These are phyloP conservation scores for Dromococcyx pavoninus DNA, from an alignment of 2,797 vertebrate genomes.

Conservation along the genomic window DNA sequence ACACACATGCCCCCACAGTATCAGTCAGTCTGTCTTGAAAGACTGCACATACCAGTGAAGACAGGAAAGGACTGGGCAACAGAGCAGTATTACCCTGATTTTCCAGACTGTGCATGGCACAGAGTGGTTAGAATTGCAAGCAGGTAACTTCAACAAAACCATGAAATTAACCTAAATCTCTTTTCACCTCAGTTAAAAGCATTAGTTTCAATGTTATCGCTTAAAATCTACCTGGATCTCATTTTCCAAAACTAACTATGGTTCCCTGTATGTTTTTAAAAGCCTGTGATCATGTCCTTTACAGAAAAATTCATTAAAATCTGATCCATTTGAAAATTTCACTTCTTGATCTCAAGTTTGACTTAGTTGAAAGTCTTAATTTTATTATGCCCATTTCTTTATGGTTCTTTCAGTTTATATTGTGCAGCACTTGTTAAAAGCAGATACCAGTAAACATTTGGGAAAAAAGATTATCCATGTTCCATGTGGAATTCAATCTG, in stretches of 20 bases:
- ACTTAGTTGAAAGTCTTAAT: neutral
- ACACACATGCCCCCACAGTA: neutral
- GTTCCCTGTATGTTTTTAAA: neutral
- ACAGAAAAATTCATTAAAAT: neutral
- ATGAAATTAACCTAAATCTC: neutral
- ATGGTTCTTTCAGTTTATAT: conserved; percentile 16
- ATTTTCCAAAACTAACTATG: neutral
- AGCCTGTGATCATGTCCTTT: neutral
- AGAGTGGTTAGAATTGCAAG: neutral
- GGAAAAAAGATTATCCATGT: conserved; percentile 21
- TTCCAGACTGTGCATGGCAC: neutral
- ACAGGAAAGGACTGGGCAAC: neutral
- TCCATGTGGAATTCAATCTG: conserved; percentile 13
- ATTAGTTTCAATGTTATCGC: neutral
- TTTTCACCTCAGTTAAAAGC: neutral
- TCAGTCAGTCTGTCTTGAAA: neutral
- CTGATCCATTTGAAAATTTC: neutral
- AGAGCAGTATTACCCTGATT: neutral
- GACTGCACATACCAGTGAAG: neutral
- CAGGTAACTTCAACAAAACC: neutral
- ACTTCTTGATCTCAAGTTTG: neutral
- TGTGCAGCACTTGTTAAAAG: conserved; percentile 21
- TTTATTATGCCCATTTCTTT: neutral
- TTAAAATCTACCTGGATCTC: neutral
- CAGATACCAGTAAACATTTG: conserved; percentile 32